Evolutionary conservation across 2,797 vertebrate species (phyloP), one percentile per base, ranked within the genome.

Genomic region (Borostomias antarcticus): DNA sequence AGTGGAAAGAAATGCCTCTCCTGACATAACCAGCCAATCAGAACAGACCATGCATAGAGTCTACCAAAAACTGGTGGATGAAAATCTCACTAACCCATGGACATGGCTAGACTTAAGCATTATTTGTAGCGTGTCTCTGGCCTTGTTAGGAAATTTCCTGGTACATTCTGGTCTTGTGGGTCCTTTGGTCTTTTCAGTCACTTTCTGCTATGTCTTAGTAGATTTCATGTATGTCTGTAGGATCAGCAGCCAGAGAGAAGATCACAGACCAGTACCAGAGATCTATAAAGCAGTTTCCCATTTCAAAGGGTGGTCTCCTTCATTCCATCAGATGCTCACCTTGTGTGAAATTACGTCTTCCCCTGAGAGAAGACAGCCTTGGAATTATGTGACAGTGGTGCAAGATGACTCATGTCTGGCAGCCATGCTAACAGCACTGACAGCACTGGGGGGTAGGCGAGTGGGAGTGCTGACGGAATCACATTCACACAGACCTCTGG

Each of bases 241-340:
- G 21, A 11, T 10, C 48, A 23, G 23, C 21, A 51, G 48, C 21
- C 48, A 25, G 4, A 51, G 48, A 51, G 48, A 25, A 11, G 48
- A 26, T 11, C 21, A 51, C 23, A 8, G 48, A 51, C 10, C 48
- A 51, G 21, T 51, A 9, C 23, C 48, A 11, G 8, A 25, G 23
- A 19, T 51, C 26, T 51, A 51, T 25, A 51, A 11, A 51, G 48
- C 48, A 2, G 23, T 51, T 51, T 51, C 48, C 48, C 13, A 10
- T 23, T 51, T 19, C 23, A 51, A 51, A 51, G 48, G 48, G 8
- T 4, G 48, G 48, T 26, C 21, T 51, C 48, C 48, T 26, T 11
- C 48, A 51, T 51, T 10, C 48, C 48, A 51, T 26, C 21, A 51
- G 48, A 51, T 51, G 48, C 48, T 51, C 48, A 51, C 48, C 9